phyloP scores from a whole-genome alignment of 2,888 invertebrate genomes.

The Podabrus alpinus region DNA sequence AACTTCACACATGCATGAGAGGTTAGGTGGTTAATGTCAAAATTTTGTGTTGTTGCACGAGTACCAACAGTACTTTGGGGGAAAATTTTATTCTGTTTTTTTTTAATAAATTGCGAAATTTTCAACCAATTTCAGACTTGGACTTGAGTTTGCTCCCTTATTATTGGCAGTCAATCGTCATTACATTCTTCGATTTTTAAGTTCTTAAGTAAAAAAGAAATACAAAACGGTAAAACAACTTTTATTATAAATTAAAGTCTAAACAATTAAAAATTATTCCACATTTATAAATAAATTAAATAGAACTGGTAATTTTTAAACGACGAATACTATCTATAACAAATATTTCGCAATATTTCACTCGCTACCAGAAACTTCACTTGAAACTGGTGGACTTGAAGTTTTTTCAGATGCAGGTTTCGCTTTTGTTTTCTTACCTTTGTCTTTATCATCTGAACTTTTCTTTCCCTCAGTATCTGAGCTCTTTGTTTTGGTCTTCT shows the following conservation, averaged over 20 bases:
- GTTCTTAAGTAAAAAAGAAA: too few relatives aligned
- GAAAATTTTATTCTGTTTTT: background rate
- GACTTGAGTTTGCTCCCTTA: too few relatives aligned
- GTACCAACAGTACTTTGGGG: background rate
- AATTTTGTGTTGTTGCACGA: background rate
- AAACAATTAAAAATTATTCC: background rate
- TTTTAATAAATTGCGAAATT: background rate
- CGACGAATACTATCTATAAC: background rate
- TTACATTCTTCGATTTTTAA: too few relatives aligned
- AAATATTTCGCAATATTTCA: background rate
- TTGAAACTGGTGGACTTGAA: background rate
- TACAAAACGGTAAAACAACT: too few relatives aligned
- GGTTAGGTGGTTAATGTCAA: constrained; percentile 34
- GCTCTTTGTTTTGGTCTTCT: constrained; percentile 38
- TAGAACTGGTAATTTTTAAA: background rate
- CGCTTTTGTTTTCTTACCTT: constrained; percentile 43
- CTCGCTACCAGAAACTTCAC: background rate
- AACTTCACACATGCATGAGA: constrained; percentile 34
- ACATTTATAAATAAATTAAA: background rate
- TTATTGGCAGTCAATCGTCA: too few relatives aligned
- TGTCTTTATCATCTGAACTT: constrained; percentile 4
- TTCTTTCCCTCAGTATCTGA: constrained; percentile 10
- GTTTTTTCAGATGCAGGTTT: constrained; percentile 48
- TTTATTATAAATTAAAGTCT: background rate
- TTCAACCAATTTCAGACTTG: too few relatives aligned